phyloP scores from a whole-genome alignment of 2,113 vertebrate species.

The Micronycteris hirsuta region DNA sequence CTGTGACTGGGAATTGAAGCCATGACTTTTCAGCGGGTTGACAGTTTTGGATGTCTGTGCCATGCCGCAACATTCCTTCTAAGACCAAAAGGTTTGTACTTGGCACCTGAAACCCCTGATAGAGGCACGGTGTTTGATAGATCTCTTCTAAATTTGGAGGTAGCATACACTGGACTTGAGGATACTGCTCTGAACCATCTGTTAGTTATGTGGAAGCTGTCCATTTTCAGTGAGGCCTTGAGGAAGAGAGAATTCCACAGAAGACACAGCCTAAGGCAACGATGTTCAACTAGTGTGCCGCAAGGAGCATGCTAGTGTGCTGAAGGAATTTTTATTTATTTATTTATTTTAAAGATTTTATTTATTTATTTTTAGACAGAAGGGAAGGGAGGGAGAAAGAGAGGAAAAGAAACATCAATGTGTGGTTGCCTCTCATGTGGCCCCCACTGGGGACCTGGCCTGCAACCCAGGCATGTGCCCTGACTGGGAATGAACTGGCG shows the following conservation, averaged over 20 bases:
- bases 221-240: background rate
- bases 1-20: too few species aligned
- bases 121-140: background rate
- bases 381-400: too few species aligned
- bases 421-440: too few species aligned
- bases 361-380: too few species aligned
- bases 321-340: too few species aligned
- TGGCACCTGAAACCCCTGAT: background rate
- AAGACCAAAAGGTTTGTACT: background rate
- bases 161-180: background rate
- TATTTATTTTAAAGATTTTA: too few species aligned
- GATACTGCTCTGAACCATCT: background rate
- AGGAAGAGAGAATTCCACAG: background rate
- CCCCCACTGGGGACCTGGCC: too few species aligned
- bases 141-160: background rate
- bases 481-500: too few species aligned
- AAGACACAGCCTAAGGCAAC: background rate
- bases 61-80: background rate
- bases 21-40: background rate
- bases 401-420: too few species aligned
- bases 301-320: too few species aligned
- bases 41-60: background rate
- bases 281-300: too few species aligned
- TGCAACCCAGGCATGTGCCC: too few species aligned
- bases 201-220: background rate